Base-by-base conservation (phyloP, 2,797 vertebrate species). In the Pyrocephalus nanus region DNA sequence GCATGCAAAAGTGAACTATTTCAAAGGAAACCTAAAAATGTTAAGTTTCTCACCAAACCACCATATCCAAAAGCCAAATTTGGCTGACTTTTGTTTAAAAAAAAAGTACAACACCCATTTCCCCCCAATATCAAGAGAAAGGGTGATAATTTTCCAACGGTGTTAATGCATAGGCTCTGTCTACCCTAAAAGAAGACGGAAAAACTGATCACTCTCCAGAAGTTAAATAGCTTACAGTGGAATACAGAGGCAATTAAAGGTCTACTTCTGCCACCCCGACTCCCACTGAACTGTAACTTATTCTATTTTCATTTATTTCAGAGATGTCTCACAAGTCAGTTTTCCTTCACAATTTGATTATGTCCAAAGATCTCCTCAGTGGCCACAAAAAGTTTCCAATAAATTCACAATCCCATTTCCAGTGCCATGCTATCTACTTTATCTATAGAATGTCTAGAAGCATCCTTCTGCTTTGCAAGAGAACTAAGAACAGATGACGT, bases 1-100 rank as follows among this genome's bases (percentile, higher is more conserved):
- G 83, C 96, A 97, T 96, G 94, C 92, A 94, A 95, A 92, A 32
- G 85, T 95, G 67, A 85, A 51, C 88, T 90, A 74, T 77, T 92
- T 74, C 87, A 87, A 93, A 94, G 43, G 54, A 94, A 95, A 90
- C 26, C 25, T 90, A 92, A 88, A 94, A 89, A 77, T 45, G 23
- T 78, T 54, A 77, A 29, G 2, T 93, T 90, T 84, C 65, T 77
- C 79, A 96, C 75, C 74, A 94, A 93, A 45, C 17, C 70, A 86
- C 47, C 62, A 78, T 36, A 86, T 26, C 36, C 34, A 57, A 88
- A 81, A 83, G 66, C 14, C 51, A 93, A 79, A 83, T 70, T 25
- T 62, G 23, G 7, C 60, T 90, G 67, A 80, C 16, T 55, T 90
- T 32, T 11, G 34, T 43, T 11, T 53, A 22, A 48, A 70, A 86